Evolutionary conservation across 2,888 invertebrate species (phyloP).

Genomic region (Oconnorella tubifera): DNA sequence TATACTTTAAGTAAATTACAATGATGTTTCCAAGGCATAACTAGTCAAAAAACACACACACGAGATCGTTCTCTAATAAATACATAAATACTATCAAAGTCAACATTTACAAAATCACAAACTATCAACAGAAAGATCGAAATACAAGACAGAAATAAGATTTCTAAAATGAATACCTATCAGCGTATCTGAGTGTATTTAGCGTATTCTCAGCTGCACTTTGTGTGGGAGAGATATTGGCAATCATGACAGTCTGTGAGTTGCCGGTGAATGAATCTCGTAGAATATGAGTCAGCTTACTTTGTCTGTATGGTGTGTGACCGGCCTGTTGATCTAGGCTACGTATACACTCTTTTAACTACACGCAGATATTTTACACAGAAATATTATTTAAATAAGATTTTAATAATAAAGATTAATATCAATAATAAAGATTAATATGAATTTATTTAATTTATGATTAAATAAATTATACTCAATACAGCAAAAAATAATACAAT

Average conservation of each 20-base stretch:
- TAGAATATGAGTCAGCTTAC: slow-evolving; percentile 55
- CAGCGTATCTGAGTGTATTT: slow-evolving; percentile 55
- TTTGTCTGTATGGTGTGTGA: slow-evolving; percentile 55
- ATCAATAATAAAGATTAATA: too few species aligned
- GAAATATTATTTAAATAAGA: too few species aligned
- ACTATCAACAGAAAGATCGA: too few species aligned
- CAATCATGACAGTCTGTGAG: slow-evolving; percentile 54
- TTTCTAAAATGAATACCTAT: too few species aligned
- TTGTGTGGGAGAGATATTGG: slow-evolving; percentile 50
- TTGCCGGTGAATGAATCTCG: slow-evolving; percentile 54
- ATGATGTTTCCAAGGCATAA: too few species aligned
- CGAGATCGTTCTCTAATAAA: too few species aligned
- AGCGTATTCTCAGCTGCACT: slow-evolving; percentile 52
- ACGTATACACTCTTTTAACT: slow-evolving; percentile 56
- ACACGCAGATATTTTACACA: slow-evolving; percentile 18
- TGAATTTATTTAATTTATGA: background rate
- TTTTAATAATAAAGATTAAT: too few species aligned
- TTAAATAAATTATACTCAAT: background rate
- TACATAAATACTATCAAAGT: too few species aligned
- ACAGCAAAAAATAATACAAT: background rate
- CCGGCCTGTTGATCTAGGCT: slow-evolving; percentile 52
- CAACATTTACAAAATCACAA: too few species aligned
- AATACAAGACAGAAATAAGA: too few species aligned
- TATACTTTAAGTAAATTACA: too few species aligned
- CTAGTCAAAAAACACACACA: too few species aligned